phyloP scores from a whole-genome alignment of 2,113 vertebrate species.

The Rana temporaria region DNA sequence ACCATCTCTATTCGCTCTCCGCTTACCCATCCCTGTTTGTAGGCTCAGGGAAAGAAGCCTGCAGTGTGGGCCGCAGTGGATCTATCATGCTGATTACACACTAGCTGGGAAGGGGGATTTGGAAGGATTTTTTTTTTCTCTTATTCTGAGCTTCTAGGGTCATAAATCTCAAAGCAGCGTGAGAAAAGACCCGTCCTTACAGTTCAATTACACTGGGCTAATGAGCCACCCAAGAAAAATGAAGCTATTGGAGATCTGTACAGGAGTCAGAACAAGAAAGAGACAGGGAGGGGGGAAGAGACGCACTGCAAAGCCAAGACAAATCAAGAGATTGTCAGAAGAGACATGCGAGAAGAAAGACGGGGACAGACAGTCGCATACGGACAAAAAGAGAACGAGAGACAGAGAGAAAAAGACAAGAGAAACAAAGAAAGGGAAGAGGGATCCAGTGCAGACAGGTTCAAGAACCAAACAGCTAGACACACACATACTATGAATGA shows the following conservation, averaged over 20 bases:
- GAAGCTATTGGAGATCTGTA: constrained; percentile 44
- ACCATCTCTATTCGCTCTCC: background rate
- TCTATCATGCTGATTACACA: constrained; percentile 49
- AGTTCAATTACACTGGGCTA: constrained; percentile 55
- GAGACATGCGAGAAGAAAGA: constrained; percentile 31
- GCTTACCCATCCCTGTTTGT: constrained; percentile 10
- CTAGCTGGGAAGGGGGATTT: constrained; percentile 32
- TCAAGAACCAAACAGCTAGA: background rate
- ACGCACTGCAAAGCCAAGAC: constrained; percentile 30
- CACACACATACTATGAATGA: background rate
- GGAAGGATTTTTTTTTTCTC: constrained; percentile 31
- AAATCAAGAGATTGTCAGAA: constrained; percentile 41
- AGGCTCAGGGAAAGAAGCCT: constrained; percentile 32
- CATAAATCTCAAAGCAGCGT: constrained; percentile 48
- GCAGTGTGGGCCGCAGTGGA: constrained; percentile 44
- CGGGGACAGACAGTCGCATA: constrained; percentile 20
- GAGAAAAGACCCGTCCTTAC: constrained; percentile 55
- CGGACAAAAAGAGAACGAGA: background rate
- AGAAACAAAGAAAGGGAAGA: background rate
- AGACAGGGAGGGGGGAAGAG: constrained; percentile 1
- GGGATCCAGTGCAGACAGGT: too few species aligned
- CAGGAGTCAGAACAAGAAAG: constrained; percentile 35
- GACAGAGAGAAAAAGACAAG: constrained; percentile 2
- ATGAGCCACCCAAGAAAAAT: constrained; percentile 55
- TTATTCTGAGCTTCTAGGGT: constrained; percentile 46